These are phyloP conservation scores for Sycobia sp. DNA, from an alignment of 1,140 invertebrate genomes.

Conservation along the genomic window DNA sequence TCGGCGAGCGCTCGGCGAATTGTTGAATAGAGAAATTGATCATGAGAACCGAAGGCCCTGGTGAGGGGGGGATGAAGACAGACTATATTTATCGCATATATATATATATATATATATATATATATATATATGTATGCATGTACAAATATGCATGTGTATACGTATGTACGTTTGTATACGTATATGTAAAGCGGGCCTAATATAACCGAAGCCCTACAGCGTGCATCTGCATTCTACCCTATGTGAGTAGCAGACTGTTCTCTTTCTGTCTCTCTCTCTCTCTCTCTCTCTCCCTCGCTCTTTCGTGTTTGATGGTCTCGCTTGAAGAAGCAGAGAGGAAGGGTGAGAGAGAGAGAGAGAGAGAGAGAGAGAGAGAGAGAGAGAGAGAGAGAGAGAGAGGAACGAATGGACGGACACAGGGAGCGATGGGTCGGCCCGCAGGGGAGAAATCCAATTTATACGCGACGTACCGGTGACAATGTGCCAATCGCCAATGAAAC, in stretches of 20 bases:
- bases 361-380: too few species aligned
- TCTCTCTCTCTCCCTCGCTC: too few species aligned
- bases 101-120: too few species aligned
- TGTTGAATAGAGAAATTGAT: neutral
- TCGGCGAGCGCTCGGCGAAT: neutral
- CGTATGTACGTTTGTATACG: neutral
- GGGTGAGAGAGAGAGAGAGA: too few species aligned
- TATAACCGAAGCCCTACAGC: neutral
- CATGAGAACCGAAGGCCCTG: too few species aligned
- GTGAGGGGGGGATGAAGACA: too few species aligned
- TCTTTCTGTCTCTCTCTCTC: neutral
- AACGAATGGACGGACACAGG: too few species aligned
- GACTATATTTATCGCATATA: too few species aligned
- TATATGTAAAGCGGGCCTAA: neutral
- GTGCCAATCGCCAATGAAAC: constrained; percentile 25
- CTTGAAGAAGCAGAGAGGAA: too few species aligned
- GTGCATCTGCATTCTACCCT: neutral
- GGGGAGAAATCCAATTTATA: constrained; percentile 16
- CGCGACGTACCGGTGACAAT: constrained; percentile 17
- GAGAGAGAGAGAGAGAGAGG: neutral
- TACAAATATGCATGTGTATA: constrained; percentile 1
- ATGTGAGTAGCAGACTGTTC: neutral
- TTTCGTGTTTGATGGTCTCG: neutral
- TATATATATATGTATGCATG: too few species aligned
- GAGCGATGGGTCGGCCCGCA: neutral